These are phyloP conservation scores for Bovichtus diacanthus DNA, from an alignment of 2,797 vertebrate species.

Conservation along the genomic window DNA sequence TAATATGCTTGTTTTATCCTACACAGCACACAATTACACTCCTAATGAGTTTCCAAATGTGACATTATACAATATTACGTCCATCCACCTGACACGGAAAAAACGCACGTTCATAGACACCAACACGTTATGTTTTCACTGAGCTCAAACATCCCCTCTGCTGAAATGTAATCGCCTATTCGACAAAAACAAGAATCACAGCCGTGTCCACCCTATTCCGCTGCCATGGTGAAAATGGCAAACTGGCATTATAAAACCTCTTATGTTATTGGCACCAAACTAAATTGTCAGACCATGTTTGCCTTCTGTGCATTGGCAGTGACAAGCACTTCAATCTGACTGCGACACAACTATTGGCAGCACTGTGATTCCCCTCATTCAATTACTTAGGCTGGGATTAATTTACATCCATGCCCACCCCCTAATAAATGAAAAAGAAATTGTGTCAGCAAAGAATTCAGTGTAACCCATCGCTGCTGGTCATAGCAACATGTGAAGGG, in stretches of 20 bases:
- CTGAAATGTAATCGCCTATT: constrained; percentile 32
- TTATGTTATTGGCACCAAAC: constrained; percentile 60
- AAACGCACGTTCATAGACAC: constrained; percentile 3
- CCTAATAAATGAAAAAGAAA: constrained; percentile 63
- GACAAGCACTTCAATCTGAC: constrained; percentile 62
- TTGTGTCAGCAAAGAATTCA: constrained; percentile 40
- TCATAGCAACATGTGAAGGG: constrained; percentile 48
- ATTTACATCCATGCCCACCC: constrained; percentile 63
- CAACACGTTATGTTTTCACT: not conserved
- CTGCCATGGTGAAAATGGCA: constrained; percentile 48
- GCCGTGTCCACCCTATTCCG: constrained; percentile 7
- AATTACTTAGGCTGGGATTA: constrained; percentile 74
- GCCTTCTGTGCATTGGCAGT: constrained; percentile 30
- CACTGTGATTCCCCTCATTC: constrained; percentile 51
- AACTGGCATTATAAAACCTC: constrained; percentile 56
- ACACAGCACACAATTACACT: constrained; percentile 7
- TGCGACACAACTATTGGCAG: constrained; percentile 29
- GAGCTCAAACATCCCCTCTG: constrained; percentile 13
- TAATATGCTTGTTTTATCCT: constrained; percentile 9
- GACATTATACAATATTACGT: constrained; percentile 22
- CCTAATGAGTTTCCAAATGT: constrained; percentile 18
- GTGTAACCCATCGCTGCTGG: constrained; percentile 30
- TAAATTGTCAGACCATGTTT: constrained; percentile 53
- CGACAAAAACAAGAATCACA: not conserved
- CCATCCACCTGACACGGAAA: constrained; percentile 11